phyloP scores from a whole-genome alignment of 2,113 vertebrate species.

The Triplophysa tibetana region DNA sequence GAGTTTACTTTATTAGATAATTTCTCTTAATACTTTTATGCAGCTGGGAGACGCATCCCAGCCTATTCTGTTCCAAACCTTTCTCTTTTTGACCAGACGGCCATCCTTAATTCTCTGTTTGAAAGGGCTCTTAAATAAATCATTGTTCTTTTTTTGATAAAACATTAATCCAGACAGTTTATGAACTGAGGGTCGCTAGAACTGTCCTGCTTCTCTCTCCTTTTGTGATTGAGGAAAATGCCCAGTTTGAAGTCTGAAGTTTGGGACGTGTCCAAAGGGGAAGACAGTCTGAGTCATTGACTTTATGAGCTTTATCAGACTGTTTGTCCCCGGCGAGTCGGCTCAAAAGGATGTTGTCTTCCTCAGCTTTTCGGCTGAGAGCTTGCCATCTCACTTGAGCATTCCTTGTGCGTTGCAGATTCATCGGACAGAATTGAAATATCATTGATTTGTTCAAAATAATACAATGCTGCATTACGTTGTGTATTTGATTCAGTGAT shows the following conservation, averaged over 20 bases:
- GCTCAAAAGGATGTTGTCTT: slow-evolving; percentile 1
- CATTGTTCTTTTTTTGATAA: slow-evolving; percentile 40
- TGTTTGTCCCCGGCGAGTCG: background rate
- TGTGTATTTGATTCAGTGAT: background rate
- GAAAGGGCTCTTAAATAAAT: slow-evolving; percentile 48
- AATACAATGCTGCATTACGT: background rate
- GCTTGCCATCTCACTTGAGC: background rate
- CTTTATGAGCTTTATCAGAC: slow-evolving; percentile 22
- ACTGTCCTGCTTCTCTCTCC: slow-evolving; percentile 5
- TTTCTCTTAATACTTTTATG: slow-evolving; percentile 7
- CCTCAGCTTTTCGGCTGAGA: background rate
- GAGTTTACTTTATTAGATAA: slow-evolving; percentile 33
- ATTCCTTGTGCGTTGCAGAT: slow-evolving; percentile 1
- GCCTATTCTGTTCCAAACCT: background rate
- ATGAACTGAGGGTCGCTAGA: background rate
- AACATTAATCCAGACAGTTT: slow-evolving; percentile 53
- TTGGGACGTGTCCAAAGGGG: background rate
- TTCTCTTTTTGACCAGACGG: background rate
- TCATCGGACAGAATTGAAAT: background rate
- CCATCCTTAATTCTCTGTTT: background rate
- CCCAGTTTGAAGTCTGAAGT: slow-evolving; percentile 14
- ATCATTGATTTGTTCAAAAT: background rate
- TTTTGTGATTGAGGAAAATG: slow-evolving; percentile 16
- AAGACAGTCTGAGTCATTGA: background rate
- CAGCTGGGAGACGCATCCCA: background rate